Conservation (phyloP, 2,888 invertebrate genomes). For the Drosophila anceps region DNA sequence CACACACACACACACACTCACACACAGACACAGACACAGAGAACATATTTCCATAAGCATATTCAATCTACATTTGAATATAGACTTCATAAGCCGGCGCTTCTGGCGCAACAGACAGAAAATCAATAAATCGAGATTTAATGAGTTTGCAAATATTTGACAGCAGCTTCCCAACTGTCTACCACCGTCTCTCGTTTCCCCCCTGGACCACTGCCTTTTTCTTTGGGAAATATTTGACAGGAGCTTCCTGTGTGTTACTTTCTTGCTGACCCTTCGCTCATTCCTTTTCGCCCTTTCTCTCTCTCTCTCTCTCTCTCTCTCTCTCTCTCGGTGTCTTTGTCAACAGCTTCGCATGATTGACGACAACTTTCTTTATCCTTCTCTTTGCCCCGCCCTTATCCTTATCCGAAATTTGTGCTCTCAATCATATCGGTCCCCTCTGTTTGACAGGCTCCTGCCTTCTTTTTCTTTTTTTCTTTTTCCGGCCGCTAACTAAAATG, state of each 20-base stretch:
- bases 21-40: too few relatives aligned
- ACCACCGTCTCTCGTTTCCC: background rate
- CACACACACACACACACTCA: background rate
- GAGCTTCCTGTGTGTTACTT: background rate
- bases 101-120: conserved; percentile 51
- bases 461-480: background rate
- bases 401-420: conserved; percentile 2
- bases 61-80: conserved; percentile 50
- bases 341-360: background rate
- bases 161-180: background rate
- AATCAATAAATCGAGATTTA: conserved; percentile 74
- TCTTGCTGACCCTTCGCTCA: background rate
- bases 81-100: conserved; percentile 29
- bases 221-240: background rate
- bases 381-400: background rate
- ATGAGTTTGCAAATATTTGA: conserved; percentile 71
- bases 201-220: background rate
- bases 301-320: background rate
- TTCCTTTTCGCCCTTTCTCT: background rate
- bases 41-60: conserved; percentile 1
- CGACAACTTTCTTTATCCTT: background rate
- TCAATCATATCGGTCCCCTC: background rate
- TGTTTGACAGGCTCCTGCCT: background rate
- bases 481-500: background rate
- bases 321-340: background rate